These are phyloP conservation scores for Oceanodroma leucorhoa DNA, from an alignment of 2,797 vertebrate species.

Conservation along the genomic window DNA sequence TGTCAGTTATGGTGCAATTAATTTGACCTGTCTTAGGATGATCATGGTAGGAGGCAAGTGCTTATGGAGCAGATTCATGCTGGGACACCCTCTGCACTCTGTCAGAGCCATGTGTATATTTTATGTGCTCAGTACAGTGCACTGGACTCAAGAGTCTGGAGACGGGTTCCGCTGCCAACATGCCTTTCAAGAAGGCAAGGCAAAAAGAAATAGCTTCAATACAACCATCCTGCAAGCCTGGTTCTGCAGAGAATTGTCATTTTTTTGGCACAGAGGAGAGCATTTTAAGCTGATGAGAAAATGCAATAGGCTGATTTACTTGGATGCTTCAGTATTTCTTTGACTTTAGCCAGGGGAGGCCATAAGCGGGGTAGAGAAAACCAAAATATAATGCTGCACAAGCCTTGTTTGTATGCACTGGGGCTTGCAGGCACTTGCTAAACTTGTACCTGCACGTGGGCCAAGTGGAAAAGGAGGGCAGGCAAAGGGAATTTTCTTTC, in stretches of 20 bases:
- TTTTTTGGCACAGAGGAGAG: conserved; percentile 21
- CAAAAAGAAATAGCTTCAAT: conserved; percentile 38
- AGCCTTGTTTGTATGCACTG: conserved; percentile 49
- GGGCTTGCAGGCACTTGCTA: conserved; percentile 12
- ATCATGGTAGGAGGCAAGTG: neutral
- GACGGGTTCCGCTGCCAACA: neutral
- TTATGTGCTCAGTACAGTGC: neutral
- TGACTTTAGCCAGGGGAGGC: conserved; percentile 43
- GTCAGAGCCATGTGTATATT: neutral
- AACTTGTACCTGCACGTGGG: neutral
- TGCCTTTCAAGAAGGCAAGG: conserved; percentile 2
- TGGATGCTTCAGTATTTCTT: conserved; percentile 50
- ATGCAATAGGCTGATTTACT: conserved; percentile 42
- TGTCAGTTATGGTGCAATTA: neutral
- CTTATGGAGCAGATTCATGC: neutral
- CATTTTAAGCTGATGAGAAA: conserved; percentile 56
- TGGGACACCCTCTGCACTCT: neutral
- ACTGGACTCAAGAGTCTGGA: neutral
- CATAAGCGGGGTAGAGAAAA: neutral
- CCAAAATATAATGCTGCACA: conserved; percentile 5
- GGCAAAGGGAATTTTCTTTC: neutral
- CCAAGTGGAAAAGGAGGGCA: conserved; percentile 8
- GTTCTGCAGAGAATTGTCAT: conserved; percentile 32
- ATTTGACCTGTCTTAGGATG: neutral
- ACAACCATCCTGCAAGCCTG: neutral